Base-by-base conservation (phyloP, 1,140 invertebrate genomes). In the Tetranychus urticae region DNA sequence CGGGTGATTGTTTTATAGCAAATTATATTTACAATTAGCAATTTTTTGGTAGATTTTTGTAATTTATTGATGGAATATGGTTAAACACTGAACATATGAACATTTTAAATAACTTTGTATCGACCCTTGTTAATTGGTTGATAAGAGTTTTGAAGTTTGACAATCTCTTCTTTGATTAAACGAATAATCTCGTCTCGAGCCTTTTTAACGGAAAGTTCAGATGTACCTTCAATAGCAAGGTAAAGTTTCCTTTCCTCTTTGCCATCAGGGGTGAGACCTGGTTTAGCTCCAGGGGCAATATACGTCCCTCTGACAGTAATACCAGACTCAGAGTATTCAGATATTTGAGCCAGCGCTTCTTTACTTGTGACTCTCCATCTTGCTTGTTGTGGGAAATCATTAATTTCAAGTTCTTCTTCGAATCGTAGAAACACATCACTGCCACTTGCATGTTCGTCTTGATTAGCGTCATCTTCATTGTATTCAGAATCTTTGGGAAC, bases 401-500 rank as follows among this genome's bases (percentile, higher is more conserved):
- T 99, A 67, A 99, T 99, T 74, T 99, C 96, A 58, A 99, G 77
- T 72, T 99, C 96, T 68, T 97, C 93, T 73, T 99, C 94, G 72
- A 96, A 98, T 68, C 96, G 96, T 63, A 77, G 76, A 63, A 77
- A 74, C 39, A 70, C 73, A 50, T 76, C 74, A 6, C 67, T 63
- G 8, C 31, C 7, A 71, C 69, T 52, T 63, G 82, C 82, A 7
- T 80, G 77, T 65, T 84, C 83, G 59, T 85, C 83, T 35, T 46
- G n/a, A 23, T 56, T 39, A 3, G 55, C 13, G 8, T 68, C 65
- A 7, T 66, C 66, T 59, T 71, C 67, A 33, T 54, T 59, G 13
- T 71, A 71, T 31, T 72, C 71, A 56, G 74, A 72, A 37, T 71
- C 69, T 54, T 70, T 70, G 3, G 93, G 92, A 71, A 91, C 84